Percentiles rank a stretch among this genome's conserved stretches.
These are phyloP conservation scores for Papilio gigon DNA, from an alignment of 2,888 invertebrate genomes.

Conservation along the genomic window DNA sequence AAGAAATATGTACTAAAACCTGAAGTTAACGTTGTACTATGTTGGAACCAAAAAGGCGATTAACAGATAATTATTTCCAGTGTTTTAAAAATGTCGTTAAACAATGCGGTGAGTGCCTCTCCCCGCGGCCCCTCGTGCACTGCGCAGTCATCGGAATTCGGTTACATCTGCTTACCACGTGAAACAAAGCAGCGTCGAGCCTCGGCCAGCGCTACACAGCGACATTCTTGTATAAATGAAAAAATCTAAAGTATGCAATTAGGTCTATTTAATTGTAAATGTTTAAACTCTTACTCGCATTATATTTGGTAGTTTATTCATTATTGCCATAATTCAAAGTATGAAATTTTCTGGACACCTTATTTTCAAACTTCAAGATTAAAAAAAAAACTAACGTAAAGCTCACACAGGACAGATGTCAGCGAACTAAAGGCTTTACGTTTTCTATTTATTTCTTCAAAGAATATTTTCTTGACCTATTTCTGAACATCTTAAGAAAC, in stretches of 20 bases:
- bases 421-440: conserved; percentile 20
- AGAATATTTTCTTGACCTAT: conserved; percentile 39
- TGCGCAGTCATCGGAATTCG: conserved; percentile 10
- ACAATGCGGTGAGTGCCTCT: neutral
- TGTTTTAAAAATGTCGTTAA: no score
- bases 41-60: no score
- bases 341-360: neutral
- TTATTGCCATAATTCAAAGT: no score
- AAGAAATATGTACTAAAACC: no score
- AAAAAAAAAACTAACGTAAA: neutral
- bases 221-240: neutral
- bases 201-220: neutral
- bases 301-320: no score
- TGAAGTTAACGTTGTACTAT: no score
- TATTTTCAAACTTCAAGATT: neutral
- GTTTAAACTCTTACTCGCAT: no score
- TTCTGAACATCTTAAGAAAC: conserved; percentile 36
- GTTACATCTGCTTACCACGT: conserved; percentile 17
- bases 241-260: no score
- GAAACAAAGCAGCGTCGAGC: conserved; percentile 6
- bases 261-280: no score
- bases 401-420: conserved; percentile 6
- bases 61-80: no score
- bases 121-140: neutral
- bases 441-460: conserved; percentile 23